Conservation (phyloP, 2,888 invertebrate species). For the Drosophila incognita region DNA sequence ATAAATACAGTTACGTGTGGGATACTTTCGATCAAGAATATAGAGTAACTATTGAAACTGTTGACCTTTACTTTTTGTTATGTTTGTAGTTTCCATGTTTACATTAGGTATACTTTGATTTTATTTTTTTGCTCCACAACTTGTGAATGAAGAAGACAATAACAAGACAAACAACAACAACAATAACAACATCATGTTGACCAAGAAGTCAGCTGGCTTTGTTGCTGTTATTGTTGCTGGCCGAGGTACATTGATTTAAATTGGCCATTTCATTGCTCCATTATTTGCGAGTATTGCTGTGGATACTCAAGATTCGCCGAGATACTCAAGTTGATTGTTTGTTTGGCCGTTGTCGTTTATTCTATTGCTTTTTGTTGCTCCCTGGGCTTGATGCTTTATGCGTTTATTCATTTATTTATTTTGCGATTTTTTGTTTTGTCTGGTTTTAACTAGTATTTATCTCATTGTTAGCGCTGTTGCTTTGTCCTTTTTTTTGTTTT, state of each 20-base stretch:
- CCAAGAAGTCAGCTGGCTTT: slow-evolving; percentile 40
- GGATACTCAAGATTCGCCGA: slow-evolving; percentile 14
- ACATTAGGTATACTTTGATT: not conserved
- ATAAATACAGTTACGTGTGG: not conserved
- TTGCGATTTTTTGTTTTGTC: slow-evolving; percentile 31
- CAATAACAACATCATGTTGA: not conserved
- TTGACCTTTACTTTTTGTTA: not conserved
- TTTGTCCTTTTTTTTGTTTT: slow-evolving; percentile 19
- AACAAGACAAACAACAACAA: not conserved
- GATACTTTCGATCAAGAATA: not conserved
- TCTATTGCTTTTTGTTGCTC: slow-evolving; percentile 1
- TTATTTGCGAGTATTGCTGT: slow-evolving; percentile 43
- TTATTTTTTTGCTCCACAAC: not conserved
- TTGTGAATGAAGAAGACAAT: not conserved
- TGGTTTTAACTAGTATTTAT: slow-evolving; percentile 38
- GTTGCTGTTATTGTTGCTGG: slow-evolving; percentile 42
- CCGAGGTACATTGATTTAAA: slow-evolving; percentile 62
- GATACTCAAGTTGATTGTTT: slow-evolving; percentile 66
- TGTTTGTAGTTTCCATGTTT: not conserved
- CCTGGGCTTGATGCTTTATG: slow-evolving; percentile 6
- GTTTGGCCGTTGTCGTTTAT: slow-evolving; percentile 32
- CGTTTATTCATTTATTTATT: slow-evolving; percentile 30
- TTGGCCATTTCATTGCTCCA: slow-evolving; percentile 72
- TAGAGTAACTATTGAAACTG: not conserved
- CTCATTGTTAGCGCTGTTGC: slow-evolving; percentile 21